These are phyloP conservation scores for Eunapius fragilis DNA, from an alignment of 37 sponge, comb jelly and placozoan species.

Conservation along the genomic window DNA sequence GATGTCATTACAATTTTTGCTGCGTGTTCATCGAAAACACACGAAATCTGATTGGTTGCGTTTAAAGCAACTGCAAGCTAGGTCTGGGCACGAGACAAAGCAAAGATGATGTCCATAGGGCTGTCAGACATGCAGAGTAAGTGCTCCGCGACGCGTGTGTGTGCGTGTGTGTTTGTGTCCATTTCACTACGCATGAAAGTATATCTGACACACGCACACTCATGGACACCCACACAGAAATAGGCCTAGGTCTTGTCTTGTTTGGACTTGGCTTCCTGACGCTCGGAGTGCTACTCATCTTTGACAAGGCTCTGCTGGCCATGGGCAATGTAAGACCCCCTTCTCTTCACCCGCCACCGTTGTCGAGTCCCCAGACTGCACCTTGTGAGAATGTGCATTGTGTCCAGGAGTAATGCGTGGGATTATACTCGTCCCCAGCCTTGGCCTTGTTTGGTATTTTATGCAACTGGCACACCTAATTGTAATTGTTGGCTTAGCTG, in stretches of 20 bases:
- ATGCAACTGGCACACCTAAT: too few species aligned
- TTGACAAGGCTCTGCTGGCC: conserved; percentile 92
- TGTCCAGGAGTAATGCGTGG: too few species aligned
- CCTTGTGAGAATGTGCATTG: not conserved
- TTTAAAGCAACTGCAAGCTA: too few species aligned
- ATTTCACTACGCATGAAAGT: not conserved
- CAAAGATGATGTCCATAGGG: conserved; percentile 35
- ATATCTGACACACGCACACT: not conserved
- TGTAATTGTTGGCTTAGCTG: too few species aligned
- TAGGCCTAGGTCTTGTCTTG: conserved; percentile 88
- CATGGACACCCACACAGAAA: conserved; percentile 45
- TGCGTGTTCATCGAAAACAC: too few species aligned
- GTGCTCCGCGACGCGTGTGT: not conserved
- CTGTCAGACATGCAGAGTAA: conserved; percentile 86
- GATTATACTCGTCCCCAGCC: too few species aligned
- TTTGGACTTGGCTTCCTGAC: conserved; percentile 87
- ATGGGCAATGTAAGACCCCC: conserved; percentile 98
- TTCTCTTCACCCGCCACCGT: too few species aligned
- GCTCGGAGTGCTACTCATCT: conserved; percentile 89
- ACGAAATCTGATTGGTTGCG: too few species aligned
- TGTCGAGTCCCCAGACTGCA: not conserved
- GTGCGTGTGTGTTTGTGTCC: too few species aligned
- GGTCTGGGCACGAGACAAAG: too few species aligned
- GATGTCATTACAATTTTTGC: too few species aligned
- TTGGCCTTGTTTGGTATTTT: too few species aligned